phyloP scores from a whole-genome alignment of 2,113 vertebrate genomes.

The Hemiprocne comata region DNA sequence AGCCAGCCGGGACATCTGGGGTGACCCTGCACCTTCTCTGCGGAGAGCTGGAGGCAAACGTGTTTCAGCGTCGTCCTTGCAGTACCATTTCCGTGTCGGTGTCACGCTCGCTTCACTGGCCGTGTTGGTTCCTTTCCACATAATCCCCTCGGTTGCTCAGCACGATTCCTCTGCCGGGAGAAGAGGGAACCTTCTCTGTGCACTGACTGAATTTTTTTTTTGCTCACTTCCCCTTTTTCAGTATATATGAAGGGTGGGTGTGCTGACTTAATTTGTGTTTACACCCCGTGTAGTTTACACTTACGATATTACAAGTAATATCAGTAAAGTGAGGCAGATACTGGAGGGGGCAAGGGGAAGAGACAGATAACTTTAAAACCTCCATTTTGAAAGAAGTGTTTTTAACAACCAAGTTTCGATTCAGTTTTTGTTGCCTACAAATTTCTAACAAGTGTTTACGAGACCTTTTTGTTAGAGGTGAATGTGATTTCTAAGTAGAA shows the following conservation, averaged over 20 bases:
- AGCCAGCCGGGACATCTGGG: too few relatives aligned
- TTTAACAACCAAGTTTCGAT: not conserved
- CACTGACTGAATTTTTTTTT: rapidly evolving
- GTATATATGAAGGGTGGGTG: not conserved
- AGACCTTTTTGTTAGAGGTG: not conserved
- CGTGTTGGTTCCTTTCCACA: rapidly evolving
- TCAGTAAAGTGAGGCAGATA: too few relatives aligned
- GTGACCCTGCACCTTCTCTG: not conserved
- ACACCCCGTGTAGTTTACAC: not conserved
- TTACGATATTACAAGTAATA: not conserved
- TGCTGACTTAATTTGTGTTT: rapidly evolving
- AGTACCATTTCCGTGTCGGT: rapidly evolving
- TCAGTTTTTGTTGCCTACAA: not conserved
- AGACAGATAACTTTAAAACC: not conserved
- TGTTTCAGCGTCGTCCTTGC: not conserved
- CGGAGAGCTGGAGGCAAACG: not conserved
- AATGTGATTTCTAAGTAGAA: not conserved
- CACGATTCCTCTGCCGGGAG: not conserved
- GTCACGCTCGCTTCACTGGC: too few relatives aligned
- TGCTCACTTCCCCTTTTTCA: rapidly evolving
- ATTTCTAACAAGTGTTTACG: not conserved
- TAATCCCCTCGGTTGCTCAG: rapidly evolving
- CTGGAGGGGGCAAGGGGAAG: not conserved
- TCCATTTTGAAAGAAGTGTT: not conserved
- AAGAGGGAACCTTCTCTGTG: not conserved